phyloP scores from a whole-genome alignment of 1,140 invertebrate species.

The Drosophila melanica region DNA sequence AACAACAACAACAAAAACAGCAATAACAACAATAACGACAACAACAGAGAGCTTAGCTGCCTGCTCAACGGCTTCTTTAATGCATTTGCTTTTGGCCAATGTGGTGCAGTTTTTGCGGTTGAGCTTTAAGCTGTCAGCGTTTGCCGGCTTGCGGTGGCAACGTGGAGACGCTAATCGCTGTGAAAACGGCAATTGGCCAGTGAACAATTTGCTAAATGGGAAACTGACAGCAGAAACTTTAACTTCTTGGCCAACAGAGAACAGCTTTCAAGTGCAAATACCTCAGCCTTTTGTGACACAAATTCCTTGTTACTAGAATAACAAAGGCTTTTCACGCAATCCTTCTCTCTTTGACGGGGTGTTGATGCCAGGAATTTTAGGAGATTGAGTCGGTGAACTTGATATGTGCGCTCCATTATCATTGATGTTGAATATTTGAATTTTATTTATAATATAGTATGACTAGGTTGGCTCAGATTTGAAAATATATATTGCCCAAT shows the following conservation, averaged over 20 bases:
- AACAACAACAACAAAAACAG: background rate
- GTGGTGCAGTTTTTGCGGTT: background rate
- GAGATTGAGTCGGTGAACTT: no score
- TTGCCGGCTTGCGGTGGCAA: background rate
- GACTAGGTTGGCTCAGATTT: no score
- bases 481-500: no score
- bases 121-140: background rate
- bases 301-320: conserved; percentile 14
- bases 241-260: conserved; percentile 13
- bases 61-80: background rate
- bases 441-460: no score
- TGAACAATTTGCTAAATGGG: conserved; percentile 13
- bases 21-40: background rate
- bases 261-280: conserved; percentile 27
- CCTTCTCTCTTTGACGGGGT: background rate
- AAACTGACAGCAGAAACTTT: conserved; percentile 10
- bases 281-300: background rate
- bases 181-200: no score
- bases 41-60: background rate
- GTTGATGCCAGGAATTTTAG: no score
- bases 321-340: background rate
- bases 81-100: no score
- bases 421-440: no score
- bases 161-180: background rate
- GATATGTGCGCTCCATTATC: no score